phyloP scores from a whole-genome alignment of 2,797 vertebrate species.

The Potorous gilbertii region DNA sequence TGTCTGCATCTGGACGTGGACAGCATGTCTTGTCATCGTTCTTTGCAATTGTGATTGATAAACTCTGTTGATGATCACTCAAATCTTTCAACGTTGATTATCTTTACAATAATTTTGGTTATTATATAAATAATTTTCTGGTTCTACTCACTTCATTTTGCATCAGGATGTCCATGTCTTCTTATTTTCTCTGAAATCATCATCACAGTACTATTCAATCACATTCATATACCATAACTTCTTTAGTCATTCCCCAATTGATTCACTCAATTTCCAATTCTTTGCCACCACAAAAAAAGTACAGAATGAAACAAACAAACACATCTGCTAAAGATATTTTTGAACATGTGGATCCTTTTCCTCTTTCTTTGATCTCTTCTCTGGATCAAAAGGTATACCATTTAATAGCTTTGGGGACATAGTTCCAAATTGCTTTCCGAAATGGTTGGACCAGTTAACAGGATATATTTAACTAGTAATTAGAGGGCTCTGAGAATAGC shows the following conservation, averaged over 20 bases:
- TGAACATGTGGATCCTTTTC: neutral
- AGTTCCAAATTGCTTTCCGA: neutral
- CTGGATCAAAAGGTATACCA: neutral
- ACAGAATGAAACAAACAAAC: neutral
- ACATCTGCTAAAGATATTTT: neutral
- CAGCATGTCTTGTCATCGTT: neutral
- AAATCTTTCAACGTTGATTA: neutral
- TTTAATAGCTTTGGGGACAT: neutral
- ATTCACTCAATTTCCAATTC: neutral
- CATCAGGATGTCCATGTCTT: neutral
- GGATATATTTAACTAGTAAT: neutral
- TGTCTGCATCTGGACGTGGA: neutral
- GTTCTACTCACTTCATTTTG: neutral
- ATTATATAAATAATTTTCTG: neutral
- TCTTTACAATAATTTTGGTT: neutral
- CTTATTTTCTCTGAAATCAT: neutral
- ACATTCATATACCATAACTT: neutral
- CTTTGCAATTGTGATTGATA: neutral
- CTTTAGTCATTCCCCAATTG: neutral
- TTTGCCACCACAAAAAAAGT: neutral
- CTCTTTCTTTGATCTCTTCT: neutral
- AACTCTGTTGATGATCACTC: neutral
- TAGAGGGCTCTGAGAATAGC: neutral
- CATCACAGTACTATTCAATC: neutral
- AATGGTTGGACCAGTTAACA: neutral